Percentiles rank a stretch among this genome's conserved stretches.
phyloP scores from a whole-genome alignment of 2,113 vertebrate species.

The Pterocles orientalis region DNA sequence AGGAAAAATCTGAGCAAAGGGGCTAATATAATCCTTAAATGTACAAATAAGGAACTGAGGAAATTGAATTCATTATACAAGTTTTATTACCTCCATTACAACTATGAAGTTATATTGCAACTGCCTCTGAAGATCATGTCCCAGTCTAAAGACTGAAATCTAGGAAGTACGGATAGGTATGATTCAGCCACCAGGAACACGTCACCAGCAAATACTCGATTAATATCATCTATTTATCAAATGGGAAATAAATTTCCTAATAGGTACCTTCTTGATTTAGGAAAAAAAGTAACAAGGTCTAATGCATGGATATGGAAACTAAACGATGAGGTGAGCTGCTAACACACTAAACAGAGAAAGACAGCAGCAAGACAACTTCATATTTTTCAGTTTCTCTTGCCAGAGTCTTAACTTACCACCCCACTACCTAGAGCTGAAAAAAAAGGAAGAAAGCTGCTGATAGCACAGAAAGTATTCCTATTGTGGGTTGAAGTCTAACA shows the following conservation, averaged over 20 bases:
- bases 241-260: background rate
- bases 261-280: background rate
- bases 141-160: background rate
- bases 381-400: background rate
- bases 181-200: background rate
- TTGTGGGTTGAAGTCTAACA: background rate
- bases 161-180: background rate
- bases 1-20: background rate
- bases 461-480: background rate
- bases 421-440: background rate
- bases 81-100: background rate
- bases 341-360: background rate
- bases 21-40: background rate
- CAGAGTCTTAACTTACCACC: background rate
- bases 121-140: background rate
- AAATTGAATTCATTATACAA: background rate
- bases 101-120: background rate
- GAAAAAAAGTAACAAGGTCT: background rate
- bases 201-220: background rate
- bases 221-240: background rate
- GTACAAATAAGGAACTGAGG: background rate
- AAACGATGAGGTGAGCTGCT: background rate
- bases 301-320: background rate
- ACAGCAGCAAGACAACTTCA: background rate
- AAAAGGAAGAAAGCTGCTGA: background rate